Conservation (phyloP, 1,140 invertebrate genomes). For the Camponotus pennsylvanicus region DNA sequence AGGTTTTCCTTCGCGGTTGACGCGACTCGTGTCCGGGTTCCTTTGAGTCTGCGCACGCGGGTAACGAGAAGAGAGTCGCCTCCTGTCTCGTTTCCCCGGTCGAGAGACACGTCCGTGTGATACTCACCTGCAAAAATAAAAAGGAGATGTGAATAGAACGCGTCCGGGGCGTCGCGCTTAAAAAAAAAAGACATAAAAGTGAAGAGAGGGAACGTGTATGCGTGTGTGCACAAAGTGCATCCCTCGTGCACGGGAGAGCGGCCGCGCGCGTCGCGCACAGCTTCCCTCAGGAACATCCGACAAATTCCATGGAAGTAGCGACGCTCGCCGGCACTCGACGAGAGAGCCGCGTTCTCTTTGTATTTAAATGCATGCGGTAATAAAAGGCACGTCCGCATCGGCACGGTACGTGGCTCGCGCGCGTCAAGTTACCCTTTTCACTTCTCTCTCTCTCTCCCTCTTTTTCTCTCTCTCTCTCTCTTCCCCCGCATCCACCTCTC, state of each 20-base stretch:
- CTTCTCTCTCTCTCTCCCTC: not conserved
- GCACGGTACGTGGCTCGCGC: constrained; percentile 51
- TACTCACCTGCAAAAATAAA: constrained; percentile 64
- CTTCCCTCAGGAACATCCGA: constrained; percentile 66
- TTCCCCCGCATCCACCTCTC: not conserved
- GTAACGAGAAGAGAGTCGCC: constrained; percentile 57
- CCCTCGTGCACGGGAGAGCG: not conserved
- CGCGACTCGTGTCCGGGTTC: constrained; percentile 24
- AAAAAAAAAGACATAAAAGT: constrained; percentile 9
- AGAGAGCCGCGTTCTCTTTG: constrained; percentile 57
- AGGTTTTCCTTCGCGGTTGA: constrained; percentile 35
- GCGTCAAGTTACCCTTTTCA: constrained; percentile 31
- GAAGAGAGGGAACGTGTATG: not conserved
- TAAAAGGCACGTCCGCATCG: constrained; percentile 74
- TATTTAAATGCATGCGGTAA: constrained; percentile 74
- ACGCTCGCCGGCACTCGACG: constrained; percentile 44
- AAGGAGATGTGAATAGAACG: constrained; percentile 50
- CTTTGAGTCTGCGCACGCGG: constrained; percentile 46
- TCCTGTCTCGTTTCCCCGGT: constrained; percentile 9
- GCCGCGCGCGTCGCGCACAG: constrained; percentile 48
- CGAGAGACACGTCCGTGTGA: constrained; percentile 24
- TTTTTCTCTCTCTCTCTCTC: not conserved
- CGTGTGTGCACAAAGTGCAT: constrained; percentile 55
- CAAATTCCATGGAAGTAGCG: constrained; percentile 68
- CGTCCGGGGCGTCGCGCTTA: constrained; percentile 30